Evolutionary conservation across 2,797 vertebrate genomes (phyloP), one percentile per base, ranked within the genome.

Genomic region (Manis pentadactyla): DNA sequence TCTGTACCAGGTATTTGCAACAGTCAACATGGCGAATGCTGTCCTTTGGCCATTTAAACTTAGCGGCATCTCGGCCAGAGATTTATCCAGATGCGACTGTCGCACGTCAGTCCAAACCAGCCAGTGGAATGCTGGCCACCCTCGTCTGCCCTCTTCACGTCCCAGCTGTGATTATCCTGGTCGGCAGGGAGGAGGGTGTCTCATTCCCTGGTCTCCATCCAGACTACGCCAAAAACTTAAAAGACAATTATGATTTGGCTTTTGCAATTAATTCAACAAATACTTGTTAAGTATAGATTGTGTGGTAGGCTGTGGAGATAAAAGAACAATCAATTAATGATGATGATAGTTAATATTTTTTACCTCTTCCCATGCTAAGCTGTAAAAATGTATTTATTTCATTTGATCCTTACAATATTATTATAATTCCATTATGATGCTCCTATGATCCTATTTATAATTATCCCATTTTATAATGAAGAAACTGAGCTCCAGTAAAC

Each of bases 241-340:
- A 74, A 49, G 66, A 74, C 29, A 64, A 64, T 61, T 75, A 86
- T 85, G 14, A 42, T 53, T 85, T 90, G 90, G 27, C n/a, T 49
- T 91, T 82, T 85, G 53, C 55, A 77, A 85, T 94, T 79, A 88
- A 88, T 59, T 75, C 19, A 21, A 57, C 3, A 81, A 84, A n/a
- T 34, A 59, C 23, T 59, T 81, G 10, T 53, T 81, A 71, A 75
- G 21, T 42, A 37, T 81, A 77, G 71, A 91, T 85, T 93, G 71
- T 55, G 14, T 64, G 13, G 14, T 23, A 53, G 39, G n/a, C 57
- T 89, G 4, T 59, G 39, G 39, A 27, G 39, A 66, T 61, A 87
- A 15, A 82, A n/a, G 64, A 83, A 66, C 29, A 63, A 87, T 57
- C 57, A 59, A 42, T 86, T n/a, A 61, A 69, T n/a, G 15, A 61